Evolutionary conservation across 2,797 vertebrate species (phyloP).

Genomic region (Threskiornis aethiopicus): DNA sequence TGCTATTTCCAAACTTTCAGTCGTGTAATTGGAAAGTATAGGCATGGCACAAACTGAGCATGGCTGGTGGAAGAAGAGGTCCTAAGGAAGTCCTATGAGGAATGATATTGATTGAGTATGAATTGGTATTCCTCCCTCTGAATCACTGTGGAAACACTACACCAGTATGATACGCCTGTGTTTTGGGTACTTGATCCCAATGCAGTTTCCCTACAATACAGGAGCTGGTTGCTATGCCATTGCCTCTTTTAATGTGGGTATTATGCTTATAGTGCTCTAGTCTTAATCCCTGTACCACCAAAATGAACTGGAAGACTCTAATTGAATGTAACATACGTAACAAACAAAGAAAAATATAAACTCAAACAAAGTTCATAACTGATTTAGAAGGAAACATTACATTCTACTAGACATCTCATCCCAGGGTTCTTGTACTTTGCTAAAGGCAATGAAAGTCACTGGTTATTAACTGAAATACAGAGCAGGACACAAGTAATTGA

Average conservation of each 20-base stretch:
- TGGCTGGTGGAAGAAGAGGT: background rate
- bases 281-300: background rate
- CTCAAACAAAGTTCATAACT: background rate
- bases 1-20: background rate
- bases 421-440: background rate
- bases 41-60: background rate
- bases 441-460: background rate
- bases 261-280: background rate
- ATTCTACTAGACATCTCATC: background rate
- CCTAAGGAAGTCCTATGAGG: background rate
- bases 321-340: background rate
- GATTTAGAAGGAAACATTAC: background rate
- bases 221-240: background rate
- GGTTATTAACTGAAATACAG: background rate
- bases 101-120: fast-evolving
- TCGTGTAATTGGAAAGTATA: background rate
- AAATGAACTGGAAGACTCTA: background rate
- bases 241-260: background rate
- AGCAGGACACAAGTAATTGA: background rate
- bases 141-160: background rate
- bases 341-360: background rate
- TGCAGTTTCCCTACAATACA: background rate
- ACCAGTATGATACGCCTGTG: fast-evolving
- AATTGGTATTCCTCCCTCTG: background rate
- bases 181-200: background rate